These are phyloP conservation scores for Phyllotreta cruciferae DNA, from an alignment of 2,888 invertebrate genomes.

Conservation along the genomic window DNA sequence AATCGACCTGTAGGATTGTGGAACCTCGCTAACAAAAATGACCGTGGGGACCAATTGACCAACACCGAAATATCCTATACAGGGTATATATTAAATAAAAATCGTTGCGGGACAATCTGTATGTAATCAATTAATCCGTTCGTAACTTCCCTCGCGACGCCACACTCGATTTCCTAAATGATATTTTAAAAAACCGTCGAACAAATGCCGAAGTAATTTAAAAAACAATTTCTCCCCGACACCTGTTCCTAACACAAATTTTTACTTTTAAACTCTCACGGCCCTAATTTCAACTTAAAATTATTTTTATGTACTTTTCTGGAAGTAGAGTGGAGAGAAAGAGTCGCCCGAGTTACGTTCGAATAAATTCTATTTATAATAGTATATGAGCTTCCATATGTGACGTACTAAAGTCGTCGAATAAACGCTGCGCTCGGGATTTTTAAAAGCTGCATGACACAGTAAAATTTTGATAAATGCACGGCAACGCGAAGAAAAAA, in stretches of 20 bases:
- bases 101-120: slow-evolving; percentile 5
- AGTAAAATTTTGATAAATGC: no score
- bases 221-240: slow-evolving; percentile 31
- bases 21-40: no score
- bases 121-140: slow-evolving; percentile 10
- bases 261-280: slow-evolving; percentile 28
- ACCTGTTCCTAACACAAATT: slow-evolving; percentile 31
- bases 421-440: no score
- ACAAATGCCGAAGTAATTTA: slow-evolving; percentile 34
- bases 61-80: no score
- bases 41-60: no score
- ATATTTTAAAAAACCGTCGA: slow-evolving; percentile 31
- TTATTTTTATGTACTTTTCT: slow-evolving; percentile 31
- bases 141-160: background rate
- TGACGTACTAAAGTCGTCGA: no score
- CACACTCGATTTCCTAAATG: slow-evolving; percentile 31
- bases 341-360: slow-evolving; percentile 21
- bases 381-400: slow-evolving; percentile 15
- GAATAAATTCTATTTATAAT: slow-evolving; percentile 24
- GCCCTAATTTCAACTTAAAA: slow-evolving; percentile 31
- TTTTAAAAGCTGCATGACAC: no score
- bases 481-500: no score
- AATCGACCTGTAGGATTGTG: no score
- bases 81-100: no score
- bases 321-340: slow-evolving; percentile 3